Evolutionary conservation across 2,113 vertebrate species (phyloP), one percentile per base, ranked within the genome.

Genomic region (Tretioscincus oriximinensis): DNA sequence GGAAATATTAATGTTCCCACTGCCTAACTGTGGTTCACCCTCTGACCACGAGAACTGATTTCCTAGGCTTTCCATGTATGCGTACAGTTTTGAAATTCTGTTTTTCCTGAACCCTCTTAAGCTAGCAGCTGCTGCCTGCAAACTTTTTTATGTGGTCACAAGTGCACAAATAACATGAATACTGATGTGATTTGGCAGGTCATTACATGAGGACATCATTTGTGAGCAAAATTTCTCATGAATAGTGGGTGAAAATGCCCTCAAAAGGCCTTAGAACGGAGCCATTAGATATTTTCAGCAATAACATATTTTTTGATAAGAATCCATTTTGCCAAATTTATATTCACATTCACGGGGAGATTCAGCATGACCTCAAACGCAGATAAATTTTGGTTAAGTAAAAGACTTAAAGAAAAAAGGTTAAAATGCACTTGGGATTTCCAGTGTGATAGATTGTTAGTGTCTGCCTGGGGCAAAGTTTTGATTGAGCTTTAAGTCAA

Each of bases 1-100:
- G n/a, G 54, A 73, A 45, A n/a, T 77, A 60, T 29, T 21, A 24
- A 41, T 28, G 4, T 7, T 84, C 60, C 47, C 8, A 45, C 79
- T 16, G n/a, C 63, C 66, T 58, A 10, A 81, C 47, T 71, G 35
- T 66, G 35, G 60, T 9, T 63, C 67, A 5, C 12, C 51, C 11
- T 20, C 41, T 73, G 26, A 21, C 12, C 28, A 45, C 0, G 77
- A 3, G 0, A 65, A 76, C 28, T 7, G 54, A 1, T 9, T 1
- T 28, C 1, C 2, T 58, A 29, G 2, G 3, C 18, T 73, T 11
- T 0, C 45, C 66, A 35, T 49, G 8, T 45, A 16, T 45, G 31
- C 35, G 47, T 22, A 12, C 26, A 49, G 29, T 81, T 88, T 28
- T 31, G 21, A 81, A 1, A 6, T 1, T 0, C 0, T 31, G 4